phyloP scores from a whole-genome alignment of 2,113 vertebrate genomes.

The Vanacampus margaritifer region DNA sequence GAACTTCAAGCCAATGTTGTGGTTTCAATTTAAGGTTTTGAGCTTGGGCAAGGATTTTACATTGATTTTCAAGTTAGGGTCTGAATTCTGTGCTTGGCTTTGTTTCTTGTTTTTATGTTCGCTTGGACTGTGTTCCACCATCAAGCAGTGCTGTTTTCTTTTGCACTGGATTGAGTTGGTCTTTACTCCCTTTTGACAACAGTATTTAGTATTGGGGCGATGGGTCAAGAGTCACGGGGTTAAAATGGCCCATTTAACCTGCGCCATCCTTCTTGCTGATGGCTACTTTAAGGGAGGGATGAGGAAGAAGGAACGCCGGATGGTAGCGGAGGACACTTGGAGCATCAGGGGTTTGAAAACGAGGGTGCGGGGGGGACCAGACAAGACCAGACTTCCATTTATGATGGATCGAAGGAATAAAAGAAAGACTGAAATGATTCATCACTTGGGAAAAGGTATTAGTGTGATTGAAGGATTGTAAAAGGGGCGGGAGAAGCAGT shows the following conservation, averaged over 20 bases:
- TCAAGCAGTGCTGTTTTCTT: constrained; percentile 26
- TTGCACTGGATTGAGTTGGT: constrained; percentile 59
- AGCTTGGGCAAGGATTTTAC: not conserved
- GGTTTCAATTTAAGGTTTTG: not conserved
- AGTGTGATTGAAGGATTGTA: constrained; percentile 57
- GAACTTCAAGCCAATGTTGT: no score
- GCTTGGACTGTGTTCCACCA: not conserved
- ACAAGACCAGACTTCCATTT: constrained; percentile 30
- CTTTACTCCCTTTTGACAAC: constrained; percentile 61
- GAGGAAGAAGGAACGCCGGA: constrained; percentile 20
- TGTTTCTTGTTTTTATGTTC: constrained; percentile 2
- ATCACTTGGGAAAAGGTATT: constrained; percentile 70
- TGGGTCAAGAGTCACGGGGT: constrained; percentile 48
- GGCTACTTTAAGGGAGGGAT: constrained; percentile 56
- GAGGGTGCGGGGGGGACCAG: constrained; percentile 4
- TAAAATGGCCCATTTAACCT: constrained; percentile 72
- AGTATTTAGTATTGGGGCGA: constrained; percentile 72
- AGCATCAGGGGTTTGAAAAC: not conserved
- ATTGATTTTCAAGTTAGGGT: not conserved
- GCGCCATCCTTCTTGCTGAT: constrained; percentile 74
- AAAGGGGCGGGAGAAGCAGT: constrained; percentile 45
- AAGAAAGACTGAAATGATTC: constrained; percentile 63
- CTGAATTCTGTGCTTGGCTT: not conserved
- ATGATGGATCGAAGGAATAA: constrained; percentile 71
- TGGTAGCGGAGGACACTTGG: constrained; percentile 29